Percentiles rank a stretch among this genome's conserved stretches.
Evolutionary conservation across 2,113 vertebrate genomes (phyloP).

Genomic region (Ranitomeya imitator): DNA sequence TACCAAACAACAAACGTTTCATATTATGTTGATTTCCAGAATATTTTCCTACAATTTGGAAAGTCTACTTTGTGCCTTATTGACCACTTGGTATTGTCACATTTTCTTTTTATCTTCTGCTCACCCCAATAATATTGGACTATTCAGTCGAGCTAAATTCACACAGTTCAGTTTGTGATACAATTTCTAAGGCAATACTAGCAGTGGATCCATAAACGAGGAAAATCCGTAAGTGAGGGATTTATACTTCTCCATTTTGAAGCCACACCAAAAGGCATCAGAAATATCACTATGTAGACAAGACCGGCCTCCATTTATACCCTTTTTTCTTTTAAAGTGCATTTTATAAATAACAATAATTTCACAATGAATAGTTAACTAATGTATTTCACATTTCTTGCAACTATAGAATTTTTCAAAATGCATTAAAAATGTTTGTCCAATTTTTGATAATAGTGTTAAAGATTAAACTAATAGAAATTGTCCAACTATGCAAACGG

Average conservation of each 20-base stretch:
- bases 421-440: neutral
- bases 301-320: neutral
- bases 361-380: neutral
- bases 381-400: neutral
- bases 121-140: neutral
- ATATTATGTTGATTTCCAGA: neutral
- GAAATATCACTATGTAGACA: too few species aligned
- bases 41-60: neutral
- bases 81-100: neutral
- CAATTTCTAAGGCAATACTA: too few species aligned
- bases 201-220: too few species aligned
- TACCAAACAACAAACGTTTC: neutral
- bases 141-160: neutral
- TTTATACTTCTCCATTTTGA: too few species aligned
- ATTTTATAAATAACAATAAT: neutral
- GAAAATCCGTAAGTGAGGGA: too few species aligned
- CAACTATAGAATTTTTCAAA: neutral
- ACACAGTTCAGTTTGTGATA: neutral
- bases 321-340: neutral
- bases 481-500: neutral
- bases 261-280: too few species aligned
- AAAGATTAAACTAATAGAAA: neutral
- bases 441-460: neutral
- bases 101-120: neutral
- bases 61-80: neutral